Conservation (phyloP, 2,113 vertebrate genomes). For the Dipodomys spectabilis region DNA sequence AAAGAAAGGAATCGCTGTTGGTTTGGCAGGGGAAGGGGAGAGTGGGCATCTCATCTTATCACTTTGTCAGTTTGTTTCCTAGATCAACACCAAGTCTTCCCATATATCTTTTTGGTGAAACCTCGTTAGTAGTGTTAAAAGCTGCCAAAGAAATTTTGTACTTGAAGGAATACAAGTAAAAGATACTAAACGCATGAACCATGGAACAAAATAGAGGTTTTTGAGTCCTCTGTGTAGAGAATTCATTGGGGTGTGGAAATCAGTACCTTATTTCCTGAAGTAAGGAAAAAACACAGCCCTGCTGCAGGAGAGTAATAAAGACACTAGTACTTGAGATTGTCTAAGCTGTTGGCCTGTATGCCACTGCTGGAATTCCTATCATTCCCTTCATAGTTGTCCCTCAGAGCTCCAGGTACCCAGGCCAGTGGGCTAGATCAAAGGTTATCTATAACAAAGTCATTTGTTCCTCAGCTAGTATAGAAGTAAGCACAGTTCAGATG, state of each 20-base stretch:
- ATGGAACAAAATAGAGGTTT: not conserved
- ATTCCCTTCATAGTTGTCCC: not conserved
- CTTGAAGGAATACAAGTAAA: not conserved
- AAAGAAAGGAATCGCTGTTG: not conserved
- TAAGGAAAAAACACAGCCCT: not conserved
- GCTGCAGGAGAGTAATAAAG: not conserved
- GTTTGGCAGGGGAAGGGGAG: not conserved
- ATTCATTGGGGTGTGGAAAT: not conserved
- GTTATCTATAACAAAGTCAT: not conserved
- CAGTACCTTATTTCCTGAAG: not conserved
- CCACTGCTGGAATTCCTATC: not conserved
- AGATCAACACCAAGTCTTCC: not conserved
- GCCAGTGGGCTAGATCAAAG: not conserved
- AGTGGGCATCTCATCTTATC: not conserved
- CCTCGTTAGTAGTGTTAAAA: not conserved
- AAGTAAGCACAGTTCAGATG: not conserved
- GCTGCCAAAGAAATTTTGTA: not conserved
- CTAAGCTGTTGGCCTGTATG: not conserved
- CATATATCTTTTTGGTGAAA: not conserved
- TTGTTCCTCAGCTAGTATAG: not conserved
- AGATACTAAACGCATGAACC: not conserved
- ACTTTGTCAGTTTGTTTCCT: not conserved
- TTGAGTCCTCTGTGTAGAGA: not conserved
- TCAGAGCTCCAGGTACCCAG: not conserved
- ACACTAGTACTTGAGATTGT: not conserved